Evolutionary conservation across 1,140 invertebrate genomes (phyloP).

Genomic region (Drosophila trapezifrons): DNA sequence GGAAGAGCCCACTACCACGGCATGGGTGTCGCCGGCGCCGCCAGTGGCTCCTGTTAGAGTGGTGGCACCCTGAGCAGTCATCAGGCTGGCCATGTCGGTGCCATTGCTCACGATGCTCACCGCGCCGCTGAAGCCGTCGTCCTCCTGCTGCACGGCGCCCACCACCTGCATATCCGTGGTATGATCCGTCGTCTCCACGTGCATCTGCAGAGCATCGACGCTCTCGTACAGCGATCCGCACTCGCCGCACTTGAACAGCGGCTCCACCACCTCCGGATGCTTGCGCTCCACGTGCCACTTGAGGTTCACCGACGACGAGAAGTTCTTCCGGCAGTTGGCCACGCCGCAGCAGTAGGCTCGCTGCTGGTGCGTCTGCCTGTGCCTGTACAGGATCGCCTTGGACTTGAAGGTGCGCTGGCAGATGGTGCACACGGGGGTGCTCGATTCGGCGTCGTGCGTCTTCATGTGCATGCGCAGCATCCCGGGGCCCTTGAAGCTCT

Average conservation of each 20-base stretch:
- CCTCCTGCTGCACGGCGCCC: slow-evolving; percentile 6
- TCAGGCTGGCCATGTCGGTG: slow-evolving; percentile 63
- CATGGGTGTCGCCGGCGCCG: slow-evolving; percentile 57
- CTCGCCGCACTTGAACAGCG: slow-evolving; percentile 75
- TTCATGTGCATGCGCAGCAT: slow-evolving; percentile 87
- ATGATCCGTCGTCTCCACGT: slow-evolving; percentile 76
- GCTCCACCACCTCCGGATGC: slow-evolving; percentile 66
- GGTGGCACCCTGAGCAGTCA: slow-evolving; percentile 40
- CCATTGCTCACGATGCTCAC: slow-evolving; percentile 76
- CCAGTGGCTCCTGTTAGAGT: slow-evolving; percentile 14
- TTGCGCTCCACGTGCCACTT: slow-evolving; percentile 76
- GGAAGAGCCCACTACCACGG: slow-evolving; percentile 65
- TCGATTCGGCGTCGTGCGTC: slow-evolving; percentile 86
- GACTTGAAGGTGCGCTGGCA: slow-evolving; percentile 86
- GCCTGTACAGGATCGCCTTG: slow-evolving; percentile 86
- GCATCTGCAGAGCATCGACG: slow-evolving; percentile 68
- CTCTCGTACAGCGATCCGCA: slow-evolving; percentile 65
- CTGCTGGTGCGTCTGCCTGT: slow-evolving; percentile 86
- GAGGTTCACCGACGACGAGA: slow-evolving; percentile 72
- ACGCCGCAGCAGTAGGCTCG: slow-evolving; percentile 78
- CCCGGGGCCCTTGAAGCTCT: slow-evolving; percentile 86
- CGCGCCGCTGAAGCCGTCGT: slow-evolving; percentile 62
- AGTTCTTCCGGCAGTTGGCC: slow-evolving; percentile 78
- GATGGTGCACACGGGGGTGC: slow-evolving; percentile 86
- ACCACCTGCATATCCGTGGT: slow-evolving; percentile 35